phyloP scores from a whole-genome alignment of 2,888 invertebrate genomes.

The Conistra vaccinii region DNA sequence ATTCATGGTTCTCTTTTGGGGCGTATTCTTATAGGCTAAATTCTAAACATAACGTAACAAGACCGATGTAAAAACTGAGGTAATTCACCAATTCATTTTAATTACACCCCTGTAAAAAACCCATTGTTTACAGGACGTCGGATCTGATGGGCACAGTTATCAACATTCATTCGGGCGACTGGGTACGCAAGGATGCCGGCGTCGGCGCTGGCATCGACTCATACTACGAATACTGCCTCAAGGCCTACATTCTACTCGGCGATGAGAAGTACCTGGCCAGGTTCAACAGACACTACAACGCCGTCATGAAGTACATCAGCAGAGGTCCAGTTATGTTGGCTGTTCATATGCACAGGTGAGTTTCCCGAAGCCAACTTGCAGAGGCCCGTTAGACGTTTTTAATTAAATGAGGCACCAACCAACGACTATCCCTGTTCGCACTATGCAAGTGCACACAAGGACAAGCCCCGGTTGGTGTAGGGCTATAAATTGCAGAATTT shows the following conservation, averaged over 20 bases:
- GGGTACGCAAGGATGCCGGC: constrained; percentile 98
- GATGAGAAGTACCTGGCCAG: constrained; percentile 98
- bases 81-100: not conserved
- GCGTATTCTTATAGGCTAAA: not conserved
- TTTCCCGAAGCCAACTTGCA: not conserved
- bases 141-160: constrained; percentile 99
- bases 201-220: constrained; percentile 99
- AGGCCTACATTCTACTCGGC: constrained; percentile 98
- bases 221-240: constrained; percentile 99
- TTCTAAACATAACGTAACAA: not conserved
- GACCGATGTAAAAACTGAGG: too few species aligned
- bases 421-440: not conserved
- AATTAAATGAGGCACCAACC: not conserved
- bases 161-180: constrained; percentile 99
- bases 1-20: not conserved
- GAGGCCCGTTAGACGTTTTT: not conserved
- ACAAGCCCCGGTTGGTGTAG: too few species aligned
- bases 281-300: constrained; percentile 98
- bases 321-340: constrained; percentile 98
- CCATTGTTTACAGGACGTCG: constrained; percentile 84
- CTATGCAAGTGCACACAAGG: not conserved
- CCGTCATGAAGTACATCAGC: constrained; percentile 99
- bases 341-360: constrained; percentile 97
- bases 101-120: not conserved
- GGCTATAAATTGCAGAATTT: too few species aligned